phyloP scores from a whole-genome alignment of 1,140 invertebrate genomes.

The Hylyphantes graminicola region DNA sequence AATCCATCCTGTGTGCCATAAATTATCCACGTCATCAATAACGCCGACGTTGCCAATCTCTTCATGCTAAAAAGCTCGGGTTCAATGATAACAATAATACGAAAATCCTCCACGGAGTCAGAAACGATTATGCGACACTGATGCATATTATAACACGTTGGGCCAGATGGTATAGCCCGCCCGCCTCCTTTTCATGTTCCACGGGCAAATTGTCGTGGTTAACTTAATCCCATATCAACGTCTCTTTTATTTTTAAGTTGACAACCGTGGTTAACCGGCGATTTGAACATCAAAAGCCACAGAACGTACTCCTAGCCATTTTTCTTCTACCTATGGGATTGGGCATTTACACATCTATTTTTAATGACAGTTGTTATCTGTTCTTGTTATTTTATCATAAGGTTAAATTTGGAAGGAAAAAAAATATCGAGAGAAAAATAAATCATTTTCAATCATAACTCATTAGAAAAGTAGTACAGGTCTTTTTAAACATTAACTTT shows the following conservation, averaged over 20 bases:
- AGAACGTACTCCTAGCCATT: not conserved
- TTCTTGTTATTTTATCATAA: too few relatives aligned
- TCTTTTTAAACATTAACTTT: too few relatives aligned
- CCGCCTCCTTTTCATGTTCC: not conserved
- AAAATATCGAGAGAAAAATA: too few relatives aligned
- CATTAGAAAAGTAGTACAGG: too few relatives aligned
- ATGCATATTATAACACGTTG: constrained; percentile 4
- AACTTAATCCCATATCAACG: constrained; percentile 50
- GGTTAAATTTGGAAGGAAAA: too few relatives aligned
- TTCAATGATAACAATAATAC: not conserved
- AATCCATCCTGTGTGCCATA: not conserved
- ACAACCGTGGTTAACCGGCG: constrained; percentile 44
- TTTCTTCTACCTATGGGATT: too few relatives aligned
- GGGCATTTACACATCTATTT: too few relatives aligned
- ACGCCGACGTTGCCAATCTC: constrained; percentile 2
- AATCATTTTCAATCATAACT: too few relatives aligned
- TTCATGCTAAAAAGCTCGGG: not conserved
- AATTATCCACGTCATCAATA: constrained; percentile 12
- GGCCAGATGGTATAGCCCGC: constrained; percentile 31
- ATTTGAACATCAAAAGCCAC: not conserved
- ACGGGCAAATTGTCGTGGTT: constrained; percentile 37
- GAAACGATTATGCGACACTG: constrained; percentile 41
- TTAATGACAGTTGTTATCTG: too few relatives aligned
- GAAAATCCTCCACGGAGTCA: not conserved
- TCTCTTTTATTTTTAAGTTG: constrained; percentile 53